These are phyloP conservation scores for Micromussa lordhowensis DNA, from an alignment of 92 coral and sea anemone genomes.

Conservation along the genomic window DNA sequence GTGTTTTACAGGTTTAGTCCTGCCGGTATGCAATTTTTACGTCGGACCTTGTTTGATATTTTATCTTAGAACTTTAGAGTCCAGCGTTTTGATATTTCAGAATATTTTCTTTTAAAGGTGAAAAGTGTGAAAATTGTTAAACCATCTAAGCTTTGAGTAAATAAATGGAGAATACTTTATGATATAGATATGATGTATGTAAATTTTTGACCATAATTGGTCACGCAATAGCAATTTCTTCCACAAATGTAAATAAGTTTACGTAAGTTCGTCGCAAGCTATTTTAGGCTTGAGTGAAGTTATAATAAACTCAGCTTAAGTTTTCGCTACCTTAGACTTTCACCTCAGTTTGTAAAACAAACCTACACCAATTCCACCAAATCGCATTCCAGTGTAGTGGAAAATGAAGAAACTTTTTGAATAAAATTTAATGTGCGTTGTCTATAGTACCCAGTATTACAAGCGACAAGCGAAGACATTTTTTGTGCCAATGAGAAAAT, in stretches of 20 bases:
- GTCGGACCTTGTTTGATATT: neutral
- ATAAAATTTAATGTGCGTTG: neutral
- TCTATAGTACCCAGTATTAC: neutral
- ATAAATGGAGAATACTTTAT: neutral
- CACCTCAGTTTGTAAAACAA: neutral
- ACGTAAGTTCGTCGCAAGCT: neutral
- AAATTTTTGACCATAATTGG: constrained; percentile 20
- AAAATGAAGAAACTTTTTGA: neutral
- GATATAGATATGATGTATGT: neutral
- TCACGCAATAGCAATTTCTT: constrained; percentile 14
- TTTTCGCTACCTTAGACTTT: neutral
- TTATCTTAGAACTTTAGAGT: neutral
- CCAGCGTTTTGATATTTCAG: neutral
- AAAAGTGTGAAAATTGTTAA: neutral
- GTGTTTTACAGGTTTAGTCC: neutral
- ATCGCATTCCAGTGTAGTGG: neutral
- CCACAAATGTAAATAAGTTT: neutral
- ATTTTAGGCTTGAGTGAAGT: neutral
- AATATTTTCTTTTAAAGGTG: neutral
- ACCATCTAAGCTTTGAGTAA: neutral
- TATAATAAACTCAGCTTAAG: neutral
- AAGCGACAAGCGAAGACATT: neutral
- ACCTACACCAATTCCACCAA: neutral
- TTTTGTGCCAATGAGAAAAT: neutral
- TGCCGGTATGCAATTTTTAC: constrained; percentile 2